A percentile compares a stretch with the other conserved stretches of the same genome.
These are phyloP conservation scores for Dasyprocta punctata DNA, from an alignment of 2,113 vertebrate genomes.

Conservation along the genomic window DNA sequence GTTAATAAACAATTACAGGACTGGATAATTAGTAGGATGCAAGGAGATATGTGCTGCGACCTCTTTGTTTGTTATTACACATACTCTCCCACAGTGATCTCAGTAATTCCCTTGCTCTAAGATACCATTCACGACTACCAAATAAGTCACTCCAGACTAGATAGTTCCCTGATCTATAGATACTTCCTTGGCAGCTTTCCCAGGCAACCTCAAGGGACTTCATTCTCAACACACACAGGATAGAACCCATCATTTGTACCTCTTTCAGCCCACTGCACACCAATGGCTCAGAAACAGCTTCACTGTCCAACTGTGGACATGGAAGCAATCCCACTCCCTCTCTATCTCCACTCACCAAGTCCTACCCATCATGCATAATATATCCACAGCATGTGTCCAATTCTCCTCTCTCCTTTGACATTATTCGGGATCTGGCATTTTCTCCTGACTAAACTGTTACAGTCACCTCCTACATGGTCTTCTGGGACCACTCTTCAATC, in stretches of 20 bases:
- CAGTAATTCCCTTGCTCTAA: not conserved
- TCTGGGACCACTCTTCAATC: not conserved
- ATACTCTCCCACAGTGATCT: not conserved
- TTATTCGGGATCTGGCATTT: not conserved
- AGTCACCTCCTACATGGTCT: not conserved
- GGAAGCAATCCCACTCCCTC: not conserved
- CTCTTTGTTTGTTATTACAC: not conserved
- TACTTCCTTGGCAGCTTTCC: not conserved
- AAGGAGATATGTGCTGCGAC: not conserved
- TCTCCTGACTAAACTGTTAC: not conserved
- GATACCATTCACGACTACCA: not conserved
- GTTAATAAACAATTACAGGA: not conserved
- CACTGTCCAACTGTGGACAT: not conserved
- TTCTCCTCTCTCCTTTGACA: not conserved
- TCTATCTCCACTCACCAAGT: not conserved
- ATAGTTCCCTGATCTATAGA: not conserved
- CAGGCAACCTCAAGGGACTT: not conserved
- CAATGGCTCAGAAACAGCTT: not conserved
- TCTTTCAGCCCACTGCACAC: not conserved
- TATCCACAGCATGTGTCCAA: not conserved
- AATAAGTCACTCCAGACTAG: not conserved
- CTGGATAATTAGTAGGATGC: not conserved
- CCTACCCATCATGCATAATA: accelerated
- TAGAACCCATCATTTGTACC: not conserved
- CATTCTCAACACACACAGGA: not conserved